A percentile compares a stretch with the other conserved stretches of the same genome.
Conservation (phyloP, 2,797 vertebrate species). For the Ciconia nigra region DNA sequence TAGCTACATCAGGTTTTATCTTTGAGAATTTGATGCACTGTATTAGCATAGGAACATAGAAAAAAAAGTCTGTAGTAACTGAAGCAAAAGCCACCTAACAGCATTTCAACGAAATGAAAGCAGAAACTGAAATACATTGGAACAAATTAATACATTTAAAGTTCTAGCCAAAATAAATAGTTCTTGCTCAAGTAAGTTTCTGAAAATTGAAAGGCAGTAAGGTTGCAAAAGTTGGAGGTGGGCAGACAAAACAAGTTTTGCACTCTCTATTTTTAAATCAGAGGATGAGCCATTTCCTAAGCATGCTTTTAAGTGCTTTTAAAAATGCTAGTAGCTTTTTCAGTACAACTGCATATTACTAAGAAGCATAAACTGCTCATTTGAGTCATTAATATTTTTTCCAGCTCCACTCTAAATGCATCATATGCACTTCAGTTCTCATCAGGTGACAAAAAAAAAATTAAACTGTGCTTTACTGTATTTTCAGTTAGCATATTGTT, state of each 20-base stretch:
- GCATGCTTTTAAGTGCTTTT: not conserved
- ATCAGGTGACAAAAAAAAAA: not conserved
- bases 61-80: not conserved
- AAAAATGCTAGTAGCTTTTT: not conserved
- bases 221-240: not conserved
- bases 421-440: not conserved
- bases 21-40: not conserved
- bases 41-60: not conserved
- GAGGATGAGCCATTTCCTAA: not conserved
- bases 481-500: not conserved
- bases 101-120: not conserved
- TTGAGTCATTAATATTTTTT: not conserved
- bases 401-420: not conserved
- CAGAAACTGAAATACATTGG: not conserved
- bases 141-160: not conserved
- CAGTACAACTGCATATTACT: not conserved
- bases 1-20: not conserved
- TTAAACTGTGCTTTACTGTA: not conserved
- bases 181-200: not conserved
- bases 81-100: not conserved
- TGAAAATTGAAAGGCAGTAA: not conserved
- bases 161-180: not conserved
- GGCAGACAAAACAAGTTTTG: not conserved
- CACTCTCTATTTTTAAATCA: not conserved
- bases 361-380: not conserved